Evolutionary conservation across 2,113 vertebrate genomes (phyloP), one percentile per base, ranked within the genome.

Genomic region (Rhombomys opimus): DNA sequence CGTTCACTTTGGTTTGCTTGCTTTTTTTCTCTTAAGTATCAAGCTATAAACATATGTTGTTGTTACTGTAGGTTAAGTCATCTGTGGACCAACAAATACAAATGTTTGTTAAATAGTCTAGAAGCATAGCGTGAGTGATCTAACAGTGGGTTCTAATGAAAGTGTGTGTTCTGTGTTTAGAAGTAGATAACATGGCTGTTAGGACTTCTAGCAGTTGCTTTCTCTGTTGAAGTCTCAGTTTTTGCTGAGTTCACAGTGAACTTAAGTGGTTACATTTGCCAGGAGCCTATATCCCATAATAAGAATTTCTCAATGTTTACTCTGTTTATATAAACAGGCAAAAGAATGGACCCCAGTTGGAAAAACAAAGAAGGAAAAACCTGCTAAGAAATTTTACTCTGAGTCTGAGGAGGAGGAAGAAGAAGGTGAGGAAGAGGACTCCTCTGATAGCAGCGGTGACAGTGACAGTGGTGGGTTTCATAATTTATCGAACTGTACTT

Each of bases 321-420:
- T 91, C 93, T 96, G 54, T 90, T 85, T 97, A 95, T 90, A 41
- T 94, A 89, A 95, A 63, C 90, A 99, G 99, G 97, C 98, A 96
- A 99, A 99, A 92, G 99, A 99, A 94, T 99, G 98, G 99, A 97
- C 97, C 13, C 98, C 98, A 52, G 67, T 96, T 65, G 98, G 98
- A 93, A 99, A 99, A 97, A 32, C 97, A 89, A 99, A 99, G 98
- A 97, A 99, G 93, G 92, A 98, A 57, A 99, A 99, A 96, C 98
- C 99, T 73, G 90, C 89, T 38, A 99, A 99, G 81, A 99, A 99
- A 96, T 99, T 99, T 97, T 99, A 99, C 97, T 99, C 99, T 4
- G 99, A 99, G 61, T 99, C 99, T 61, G 99, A 99, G 68, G 99
- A 99, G 35, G 98, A 72, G 4, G 99, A 99, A 67, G 99, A 99